Evolutionary conservation across 2,888 invertebrate species (phyloP).

Genomic region (Idaea straminata): DNA sequence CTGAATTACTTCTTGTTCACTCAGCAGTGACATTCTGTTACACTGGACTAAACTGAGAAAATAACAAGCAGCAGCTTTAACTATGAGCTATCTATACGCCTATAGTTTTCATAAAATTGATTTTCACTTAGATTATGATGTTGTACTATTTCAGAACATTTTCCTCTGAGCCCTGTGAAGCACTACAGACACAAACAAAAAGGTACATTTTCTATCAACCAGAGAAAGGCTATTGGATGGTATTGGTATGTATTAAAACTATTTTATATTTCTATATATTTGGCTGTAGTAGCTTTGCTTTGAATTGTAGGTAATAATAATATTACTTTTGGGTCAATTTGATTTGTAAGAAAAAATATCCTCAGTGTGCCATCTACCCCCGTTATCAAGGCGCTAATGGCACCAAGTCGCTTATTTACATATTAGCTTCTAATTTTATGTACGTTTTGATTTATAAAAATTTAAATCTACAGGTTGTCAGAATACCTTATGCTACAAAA

Average conservation of each 20-base stretch:
- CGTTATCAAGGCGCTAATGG: too few relatives aligned
- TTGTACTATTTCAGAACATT: constrained; percentile 84
- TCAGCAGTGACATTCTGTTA: too few relatives aligned
- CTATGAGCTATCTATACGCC: too few relatives aligned
- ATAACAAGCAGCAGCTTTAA: too few relatives aligned
- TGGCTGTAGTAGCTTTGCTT: not conserved
- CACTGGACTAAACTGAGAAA: too few relatives aligned
- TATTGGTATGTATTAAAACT: constrained; percentile 83
- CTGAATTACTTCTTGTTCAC: too few relatives aligned
- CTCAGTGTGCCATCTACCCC: too few relatives aligned
- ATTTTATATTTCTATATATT: constrained; percentile 3
- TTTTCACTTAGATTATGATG: not conserved
- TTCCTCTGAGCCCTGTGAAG: constrained; percentile 89
- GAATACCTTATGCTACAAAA: constrained; percentile 86
- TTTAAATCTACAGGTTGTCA: constrained; percentile 82
- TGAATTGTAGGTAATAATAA: not conserved
- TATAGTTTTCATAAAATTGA: too few relatives aligned
- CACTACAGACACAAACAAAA: constrained; percentile 93
- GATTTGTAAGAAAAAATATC: too few relatives aligned
- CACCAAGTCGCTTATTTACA: too few relatives aligned
- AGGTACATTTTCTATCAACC: constrained; percentile 93
- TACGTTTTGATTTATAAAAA: not conserved
- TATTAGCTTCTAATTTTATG: too few relatives aligned
- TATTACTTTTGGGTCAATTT: not conserved
- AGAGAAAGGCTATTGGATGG: constrained; percentile 94